Base-by-base conservation (phyloP, 2,888 invertebrate species). In the Microdon myrmicae region DNA sequence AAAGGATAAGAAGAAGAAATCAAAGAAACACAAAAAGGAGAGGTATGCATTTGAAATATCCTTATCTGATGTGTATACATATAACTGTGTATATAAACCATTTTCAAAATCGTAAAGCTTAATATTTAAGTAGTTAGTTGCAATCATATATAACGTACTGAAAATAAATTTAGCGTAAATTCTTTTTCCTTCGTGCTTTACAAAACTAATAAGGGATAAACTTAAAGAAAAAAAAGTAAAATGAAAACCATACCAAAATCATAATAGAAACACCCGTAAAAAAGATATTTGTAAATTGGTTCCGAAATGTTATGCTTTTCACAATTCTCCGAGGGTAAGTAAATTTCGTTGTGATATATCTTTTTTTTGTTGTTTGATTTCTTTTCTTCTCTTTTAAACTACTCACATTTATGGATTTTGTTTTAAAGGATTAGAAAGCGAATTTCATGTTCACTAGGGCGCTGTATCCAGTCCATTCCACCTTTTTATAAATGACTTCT, bases 1-100 rank as follows among this genome's bases (percentile, higher is more conserved):
- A 79, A 87, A 86, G 74, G 82, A 87, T 67, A 90, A 90, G 81
- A 90, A 89, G 84, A 90, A 90, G 81, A 90, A 89, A 76, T 85
- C 88, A 0, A 90, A 90, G 79, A 88, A 87, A 79, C 85, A 85
- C 74, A 88, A 88, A 78, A 88, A 86, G 79, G 87, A 88, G 70
- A 88, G 86, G 89, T 88, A 82, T 82, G 84, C 70, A 10, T 17
- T 10, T 29, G n/a, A n/a, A n/a, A n/a, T n/a, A n/a, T n/a, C n/a
- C n/a, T n/a, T n/a, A n/a, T n/a, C n/a, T n/a, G 25, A n/a, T 14
- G 8, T 16, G 3, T 23, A 16, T 2, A 17, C 12, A 4, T 16
- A 20, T n/a, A 17, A 14, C 6, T 1, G 23, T 23, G n/a, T 8
- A n/a, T n/a, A n/a, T n/a, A n/a, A n/a, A n/a, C n/a, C n/a, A n/a